Evolutionary conservation across 2,113 vertebrate species (phyloP).

Genomic region (Pterocles burchelli): DNA sequence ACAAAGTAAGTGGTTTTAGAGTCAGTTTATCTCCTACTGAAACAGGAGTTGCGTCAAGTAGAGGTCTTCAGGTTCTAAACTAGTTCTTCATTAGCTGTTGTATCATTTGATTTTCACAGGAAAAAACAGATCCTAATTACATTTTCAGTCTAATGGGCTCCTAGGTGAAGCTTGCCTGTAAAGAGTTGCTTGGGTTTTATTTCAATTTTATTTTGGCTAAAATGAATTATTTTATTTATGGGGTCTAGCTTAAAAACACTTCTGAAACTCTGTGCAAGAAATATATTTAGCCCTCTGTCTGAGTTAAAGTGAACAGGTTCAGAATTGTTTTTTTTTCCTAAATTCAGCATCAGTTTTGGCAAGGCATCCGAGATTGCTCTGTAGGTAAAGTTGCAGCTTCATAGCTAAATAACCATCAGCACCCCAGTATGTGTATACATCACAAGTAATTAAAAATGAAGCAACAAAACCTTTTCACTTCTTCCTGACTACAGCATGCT

Average conservation of each 20-base stretch:
- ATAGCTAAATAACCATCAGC: background rate
- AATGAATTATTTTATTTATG: background rate
- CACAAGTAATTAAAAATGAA: background rate
- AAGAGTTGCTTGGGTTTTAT: background rate
- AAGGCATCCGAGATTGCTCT: background rate
- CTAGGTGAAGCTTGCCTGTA: background rate
- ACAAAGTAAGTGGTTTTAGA: background rate
- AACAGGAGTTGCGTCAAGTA: background rate
- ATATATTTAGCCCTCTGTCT: background rate
- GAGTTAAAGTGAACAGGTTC: background rate
- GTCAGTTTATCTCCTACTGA: background rate
- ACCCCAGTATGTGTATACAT: background rate
- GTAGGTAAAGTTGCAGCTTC: background rate
- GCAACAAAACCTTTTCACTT: background rate
- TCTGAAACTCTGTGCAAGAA: background rate
- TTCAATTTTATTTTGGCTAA: background rate
- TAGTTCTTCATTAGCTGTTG: background rate
- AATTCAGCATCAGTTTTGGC: background rate
- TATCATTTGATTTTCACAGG: background rate
- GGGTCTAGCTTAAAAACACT: background rate
- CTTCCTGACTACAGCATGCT: conserved; percentile 11
- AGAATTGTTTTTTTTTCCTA: background rate
- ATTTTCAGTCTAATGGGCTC: background rate
- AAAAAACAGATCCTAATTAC: background rate
- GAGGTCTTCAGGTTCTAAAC: background rate